These are phyloP conservation scores for Leptinotarsa juncta DNA, from an alignment of 2,888 invertebrate species.

Conservation along the genomic window DNA sequence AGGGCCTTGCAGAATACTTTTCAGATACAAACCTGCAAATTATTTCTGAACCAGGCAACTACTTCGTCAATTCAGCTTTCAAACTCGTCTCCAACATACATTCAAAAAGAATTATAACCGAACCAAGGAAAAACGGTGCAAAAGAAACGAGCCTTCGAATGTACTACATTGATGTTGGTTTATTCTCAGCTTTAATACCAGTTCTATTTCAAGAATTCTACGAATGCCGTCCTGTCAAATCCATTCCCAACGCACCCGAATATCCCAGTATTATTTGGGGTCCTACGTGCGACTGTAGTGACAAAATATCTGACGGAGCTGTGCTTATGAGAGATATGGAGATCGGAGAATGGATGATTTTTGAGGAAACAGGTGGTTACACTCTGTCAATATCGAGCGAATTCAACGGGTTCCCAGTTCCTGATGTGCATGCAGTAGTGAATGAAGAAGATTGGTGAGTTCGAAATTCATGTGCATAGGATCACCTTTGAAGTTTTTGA, in stretches of 20 bases:
- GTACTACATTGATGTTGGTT: slow-evolving; percentile 33
- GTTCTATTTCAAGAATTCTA: slow-evolving; percentile 29
- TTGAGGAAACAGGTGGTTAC: slow-evolving; percentile 75
- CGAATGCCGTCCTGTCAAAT: slow-evolving; percentile 36
- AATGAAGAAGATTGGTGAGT: slow-evolving; percentile 60
- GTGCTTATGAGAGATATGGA: slow-evolving; percentile 68
- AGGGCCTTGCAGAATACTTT: slow-evolving; percentile 69
- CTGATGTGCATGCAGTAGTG: slow-evolving; percentile 63
- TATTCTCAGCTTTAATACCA: slow-evolving; percentile 19
- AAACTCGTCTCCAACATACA: slow-evolving; percentile 70
- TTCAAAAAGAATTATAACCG: slow-evolving; percentile 53
- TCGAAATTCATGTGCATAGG: too few species aligned
- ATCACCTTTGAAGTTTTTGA: too few species aligned
- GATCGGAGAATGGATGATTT: slow-evolving; percentile 70
- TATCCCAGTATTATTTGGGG: slow-evolving; percentile 50
- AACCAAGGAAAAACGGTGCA: slow-evolving; percentile 35
- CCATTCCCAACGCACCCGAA: not conserved
- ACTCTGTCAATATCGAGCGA: slow-evolving; percentile 67
- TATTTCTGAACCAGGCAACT: slow-evolving; percentile 74
- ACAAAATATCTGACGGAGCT: slow-evolving; percentile 66
- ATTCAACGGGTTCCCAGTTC: slow-evolving; percentile 72
- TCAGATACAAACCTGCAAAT: slow-evolving; percentile 64
- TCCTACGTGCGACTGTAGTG: slow-evolving; percentile 72
- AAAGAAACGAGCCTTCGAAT: slow-evolving; percentile 19
- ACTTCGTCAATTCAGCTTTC: slow-evolving; percentile 72